These are phyloP conservation scores for Melinaea marsaeus DNA, from an alignment of 2,888 invertebrate genomes.

Conservation along the genomic window DNA sequence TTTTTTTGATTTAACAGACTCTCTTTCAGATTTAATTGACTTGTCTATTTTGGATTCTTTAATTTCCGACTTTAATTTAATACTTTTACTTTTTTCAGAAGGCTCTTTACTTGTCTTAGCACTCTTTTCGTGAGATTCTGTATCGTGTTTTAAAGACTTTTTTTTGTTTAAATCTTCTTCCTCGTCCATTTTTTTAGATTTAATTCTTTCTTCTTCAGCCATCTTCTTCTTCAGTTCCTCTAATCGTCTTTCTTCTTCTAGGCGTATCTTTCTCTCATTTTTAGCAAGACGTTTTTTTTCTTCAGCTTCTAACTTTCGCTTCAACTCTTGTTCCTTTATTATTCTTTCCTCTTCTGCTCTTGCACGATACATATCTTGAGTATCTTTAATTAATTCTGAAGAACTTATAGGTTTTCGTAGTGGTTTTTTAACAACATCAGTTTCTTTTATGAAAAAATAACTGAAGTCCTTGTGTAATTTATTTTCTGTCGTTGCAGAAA, in stretches of 20 bases:
- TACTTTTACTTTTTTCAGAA: slow-evolving; percentile 12
- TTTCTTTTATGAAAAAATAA: slow-evolving; percentile 46
- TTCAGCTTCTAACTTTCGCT: slow-evolving; percentile 19
- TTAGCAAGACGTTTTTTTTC: slow-evolving; percentile 14
- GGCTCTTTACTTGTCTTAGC: slow-evolving; percentile 3
- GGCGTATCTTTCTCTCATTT: slow-evolving; percentile 12
- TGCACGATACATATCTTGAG: slow-evolving; percentile 40
- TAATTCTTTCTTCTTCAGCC: slow-evolving; percentile 11
- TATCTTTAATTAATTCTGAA: slow-evolving; percentile 49
- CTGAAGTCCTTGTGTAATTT: slow-evolving; percentile 41
- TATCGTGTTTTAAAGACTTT: not conserved
- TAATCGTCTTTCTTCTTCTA: slow-evolving; percentile 11
- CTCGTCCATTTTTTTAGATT: not conserved
- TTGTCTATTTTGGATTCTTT: slow-evolving; percentile 1
- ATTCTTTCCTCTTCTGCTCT: slow-evolving; percentile 35
- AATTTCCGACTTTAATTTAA: slow-evolving; percentile 7
- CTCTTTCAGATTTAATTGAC: slow-evolving; percentile 9
- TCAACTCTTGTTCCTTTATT: slow-evolving; percentile 22
- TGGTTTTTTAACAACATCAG: slow-evolving; percentile 20
- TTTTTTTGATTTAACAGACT: slow-evolving; percentile 15
- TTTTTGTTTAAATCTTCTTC: slow-evolving; percentile 7
- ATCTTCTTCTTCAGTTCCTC: slow-evolving; percentile 16
- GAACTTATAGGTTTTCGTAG: slow-evolving; percentile 41
- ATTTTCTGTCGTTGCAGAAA: slow-evolving; percentile 19
- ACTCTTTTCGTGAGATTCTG: not conserved